Conservation (phyloP, 2,113 vertebrate species). For the Pogona vitticeps region DNA sequence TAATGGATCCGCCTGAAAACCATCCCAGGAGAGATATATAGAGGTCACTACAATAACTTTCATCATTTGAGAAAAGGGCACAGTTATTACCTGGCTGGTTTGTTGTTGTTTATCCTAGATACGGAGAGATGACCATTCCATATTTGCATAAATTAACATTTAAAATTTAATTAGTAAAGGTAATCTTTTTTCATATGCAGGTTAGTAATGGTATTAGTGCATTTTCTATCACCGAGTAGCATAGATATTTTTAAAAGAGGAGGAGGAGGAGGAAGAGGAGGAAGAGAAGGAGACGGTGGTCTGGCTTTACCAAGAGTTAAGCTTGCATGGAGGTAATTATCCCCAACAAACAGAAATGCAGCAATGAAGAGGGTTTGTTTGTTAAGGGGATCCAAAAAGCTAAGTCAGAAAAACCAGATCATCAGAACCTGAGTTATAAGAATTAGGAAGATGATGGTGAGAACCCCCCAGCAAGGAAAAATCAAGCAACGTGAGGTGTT, state of each 20-base stretch:
- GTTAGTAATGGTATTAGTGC: background rate
- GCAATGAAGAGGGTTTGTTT: background rate
- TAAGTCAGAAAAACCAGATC: background rate
- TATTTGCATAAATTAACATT: background rate
- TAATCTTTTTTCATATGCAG: background rate
- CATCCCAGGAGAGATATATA: background rate
- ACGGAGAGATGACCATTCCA: background rate
- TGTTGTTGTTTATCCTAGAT: background rate
- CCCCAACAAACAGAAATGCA: background rate
- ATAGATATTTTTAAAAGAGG: background rate
- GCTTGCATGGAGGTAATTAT: background rate
- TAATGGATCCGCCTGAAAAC: conserved; percentile 19
- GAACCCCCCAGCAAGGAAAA: background rate
- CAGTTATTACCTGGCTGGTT: background rate
- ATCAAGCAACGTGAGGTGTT: background rate
- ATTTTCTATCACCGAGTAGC: background rate
- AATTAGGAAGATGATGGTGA: background rate
- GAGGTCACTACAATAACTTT: conserved; percentile 9
- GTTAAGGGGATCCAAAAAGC: background rate
- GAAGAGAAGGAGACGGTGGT: background rate
- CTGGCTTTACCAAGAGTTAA: background rate
- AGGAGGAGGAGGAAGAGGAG: background rate
- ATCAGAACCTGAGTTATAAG: background rate
- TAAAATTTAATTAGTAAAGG: background rate
- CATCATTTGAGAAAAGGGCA: background rate